Evolutionary conservation across 2,113 vertebrate genomes (phyloP), one percentile per base, ranked within the genome.

Genomic region (Dascyllus trimaculatus): DNA sequence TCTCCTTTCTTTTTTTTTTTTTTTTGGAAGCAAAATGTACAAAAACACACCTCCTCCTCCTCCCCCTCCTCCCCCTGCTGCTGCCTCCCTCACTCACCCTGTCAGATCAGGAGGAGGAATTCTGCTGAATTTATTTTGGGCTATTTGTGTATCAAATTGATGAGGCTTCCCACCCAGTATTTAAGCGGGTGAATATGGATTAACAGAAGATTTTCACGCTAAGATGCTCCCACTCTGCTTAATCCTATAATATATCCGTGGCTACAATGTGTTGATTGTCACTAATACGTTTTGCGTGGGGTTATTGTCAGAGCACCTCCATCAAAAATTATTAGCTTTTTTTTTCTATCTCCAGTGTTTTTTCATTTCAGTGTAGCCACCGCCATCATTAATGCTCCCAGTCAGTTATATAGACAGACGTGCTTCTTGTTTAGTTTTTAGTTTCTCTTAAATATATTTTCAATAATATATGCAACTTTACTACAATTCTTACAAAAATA

Each of bases 231-330:
- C 57, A 68, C 87, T 86, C 84, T 71, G 77, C 74, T 80, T 93
- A 94, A 95, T 94, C 94, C 93, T 38, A 69, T 90, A 85, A 92
- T 90, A 84, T 90, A 81, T 89, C 78, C 84, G 48, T 0, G 60
- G 81, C 84, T 75, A 92, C 87, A 91, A 91, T 93, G 90, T 91
- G 85, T 78, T 93, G 93, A 93, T 89, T 93, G 93, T 91, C 92
- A 94, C 86, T 93, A 93, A 94, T 94, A 38, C 81, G 82, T 87
- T 90, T 75, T 78, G 76, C 81, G 84, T 90, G 85, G 86, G 75
- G 81, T 92, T 86, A 85, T 92, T 92, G 87, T 84, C 78, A 84
- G 45, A 85, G 78, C 80, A 73, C 70, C 75, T 84, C 82, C 82
- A 78, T 91, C 88, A 90, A 62, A n/a, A 88, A 84, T 85, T 68